Base-by-base conservation (phyloP, 2,888 invertebrate species). In the Mimachlamys varia region DNA sequence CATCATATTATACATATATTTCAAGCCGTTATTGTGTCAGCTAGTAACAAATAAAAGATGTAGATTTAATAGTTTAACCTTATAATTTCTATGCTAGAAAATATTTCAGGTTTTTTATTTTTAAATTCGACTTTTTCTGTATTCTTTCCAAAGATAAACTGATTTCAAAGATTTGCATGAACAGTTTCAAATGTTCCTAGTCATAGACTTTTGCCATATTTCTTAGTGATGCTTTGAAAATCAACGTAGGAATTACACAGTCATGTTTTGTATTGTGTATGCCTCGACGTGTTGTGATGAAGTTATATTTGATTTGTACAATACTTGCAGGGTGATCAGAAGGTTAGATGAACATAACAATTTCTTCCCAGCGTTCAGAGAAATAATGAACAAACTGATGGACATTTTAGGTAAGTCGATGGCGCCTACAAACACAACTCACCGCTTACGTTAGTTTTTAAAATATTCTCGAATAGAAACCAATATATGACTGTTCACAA, bases 321-420 rank as follows among this genome's bases (percentile, higher is more conserved):
- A 88, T 58, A 19, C 89, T 95, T 94, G 44, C 94, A 96, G 96
- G 38, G 95, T 96, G 1, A 95, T 96, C 53, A 90, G 94, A 89
- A 92, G 95, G 88, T 92, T 96, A 62, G 95, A 96, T 58, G 95
- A 96, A 76, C 95, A 96, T 92, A 94, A 94, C n/a, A 93, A 94
- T 89, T 96, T 96, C 92, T 95, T 96, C 94, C 96, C 96, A 76
- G 95, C 95, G 49, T 96, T 96, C 92, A 93, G 94, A 90, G 95
- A 95, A 90, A 93, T 96, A 15, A 95, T 95, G 94, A 93, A 93
- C 87, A 95, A 95, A 92, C 91, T 96, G 38, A 94, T 96, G 92
- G 95, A 96, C 22, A 95, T 96, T 89, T 92, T 96, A 89, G 95
- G 96, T 96, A 92, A 93, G 94, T 92, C 15, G 44, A 44, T 44